phyloP scores from a whole-genome alignment of 2,797 vertebrate species.

The Phrynocephalus forsythii region DNA sequence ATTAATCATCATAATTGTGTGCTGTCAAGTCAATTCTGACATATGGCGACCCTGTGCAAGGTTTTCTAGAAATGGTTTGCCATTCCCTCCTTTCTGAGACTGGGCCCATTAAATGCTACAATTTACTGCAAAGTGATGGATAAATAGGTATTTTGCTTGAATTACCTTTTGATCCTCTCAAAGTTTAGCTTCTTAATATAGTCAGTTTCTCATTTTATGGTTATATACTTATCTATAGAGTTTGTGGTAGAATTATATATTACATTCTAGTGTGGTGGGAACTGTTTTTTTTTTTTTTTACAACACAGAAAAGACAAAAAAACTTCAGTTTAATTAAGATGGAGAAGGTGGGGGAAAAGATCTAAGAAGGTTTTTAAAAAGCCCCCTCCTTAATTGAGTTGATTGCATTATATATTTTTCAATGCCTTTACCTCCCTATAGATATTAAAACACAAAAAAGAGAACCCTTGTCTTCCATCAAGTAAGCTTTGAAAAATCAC shows the following conservation, averaged over 20 bases:
- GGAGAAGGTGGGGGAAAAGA: neutral
- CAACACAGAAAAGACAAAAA: neutral
- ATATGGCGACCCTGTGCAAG: no score
- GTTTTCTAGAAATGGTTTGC: no score
- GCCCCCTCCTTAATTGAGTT: neutral
- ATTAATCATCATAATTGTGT: neutral
- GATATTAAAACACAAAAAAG: conserved; percentile 3
- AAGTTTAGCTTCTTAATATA: conserved; percentile 5
- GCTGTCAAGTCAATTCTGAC: no score
- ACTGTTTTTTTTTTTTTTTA: conserved; percentile 1
- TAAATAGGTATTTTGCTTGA: neutral
- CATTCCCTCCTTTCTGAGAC: neutral
- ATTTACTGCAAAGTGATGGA: neutral
- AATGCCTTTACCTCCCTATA: neutral
- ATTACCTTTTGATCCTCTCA: conserved; percentile 14
- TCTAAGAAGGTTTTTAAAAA: no score
- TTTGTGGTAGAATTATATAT: conserved; percentile 4
- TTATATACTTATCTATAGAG: neutral
- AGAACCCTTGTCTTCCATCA: neutral
- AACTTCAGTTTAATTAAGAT: neutral
- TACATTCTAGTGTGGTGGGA: neutral
- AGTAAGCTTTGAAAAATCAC: neutral
- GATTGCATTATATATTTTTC: neutral
- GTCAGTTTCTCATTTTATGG: neutral
- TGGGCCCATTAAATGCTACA: neutral